Base-by-base conservation (phyloP, 2,797 vertebrate species). In the Etheostoma nigrum region DNA sequence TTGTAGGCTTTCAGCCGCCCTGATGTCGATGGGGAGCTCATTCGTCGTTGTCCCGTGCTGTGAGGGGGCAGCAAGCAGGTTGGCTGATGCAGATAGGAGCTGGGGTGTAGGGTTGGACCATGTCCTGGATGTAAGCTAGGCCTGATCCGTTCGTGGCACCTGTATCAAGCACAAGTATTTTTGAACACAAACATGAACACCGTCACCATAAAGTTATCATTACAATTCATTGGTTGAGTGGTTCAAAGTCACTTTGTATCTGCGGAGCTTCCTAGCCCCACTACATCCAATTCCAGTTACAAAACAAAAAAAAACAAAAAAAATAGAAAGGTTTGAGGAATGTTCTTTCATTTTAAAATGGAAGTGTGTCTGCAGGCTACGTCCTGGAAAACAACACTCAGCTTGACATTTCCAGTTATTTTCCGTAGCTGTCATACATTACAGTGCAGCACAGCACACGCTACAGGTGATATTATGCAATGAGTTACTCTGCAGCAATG, bases 381-480 rank as follows among this genome's bases (percentile, higher is more conserved):
- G 13, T 52, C n/a, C 36, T 75, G 60, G 27, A 47, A 33, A 74
- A 54, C 48, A 36, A 4, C 65, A 5, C 47, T 45, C 19, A 7
- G 1, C 30, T 27, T 66, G 72, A 66, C 51, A 21, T 63, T 47
- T 62, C 21, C 40, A 42, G 12, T 67, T 33, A 47, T 18, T 47
- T n/a, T 21, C 63, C 25, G 18, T 15, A 5, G 27, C 40, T 9
- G 42, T 40, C 55, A 14, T 5, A 13, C 13, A 15, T 4, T 15
- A 15, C 10, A 40, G 36, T 40, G 4, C 36, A 27, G 69, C 61
- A n/a, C 30, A 27, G 27, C 36, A 14, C 27, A 48, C 14, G 19
- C 74, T 12, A 48, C 74, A 65, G 54, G 60, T 66, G 60, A 57
- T 7, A 16, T 74, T 51, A 70, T 52, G 66, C 54, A 61, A 57